Conservation (phyloP, 2,113 vertebrate genomes). For the Erinaceus europaeus region DNA sequence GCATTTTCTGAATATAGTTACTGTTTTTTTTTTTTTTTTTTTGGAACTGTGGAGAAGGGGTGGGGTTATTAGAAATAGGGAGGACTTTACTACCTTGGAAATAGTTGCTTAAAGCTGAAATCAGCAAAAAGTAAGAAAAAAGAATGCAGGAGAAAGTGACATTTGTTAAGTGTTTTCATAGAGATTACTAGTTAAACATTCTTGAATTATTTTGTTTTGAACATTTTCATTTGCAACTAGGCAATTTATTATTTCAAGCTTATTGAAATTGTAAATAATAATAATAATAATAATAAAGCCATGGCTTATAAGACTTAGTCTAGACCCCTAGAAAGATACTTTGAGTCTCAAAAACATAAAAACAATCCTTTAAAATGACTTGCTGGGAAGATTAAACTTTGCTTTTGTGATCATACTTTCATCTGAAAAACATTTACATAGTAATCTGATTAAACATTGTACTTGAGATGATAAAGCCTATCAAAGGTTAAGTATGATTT, state of each 20-base stretch:
- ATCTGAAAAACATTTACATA: constrained; percentile 82
- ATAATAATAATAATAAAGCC: neutral
- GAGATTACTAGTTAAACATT: neutral
- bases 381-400: constrained; percentile 81
- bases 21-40: neutral
- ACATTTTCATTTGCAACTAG: constrained; percentile 24
- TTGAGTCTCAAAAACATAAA: constrained; percentile 77
- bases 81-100: neutral
- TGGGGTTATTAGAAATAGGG: neutral
- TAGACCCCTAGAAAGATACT: constrained; percentile 67
- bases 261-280: neutral
- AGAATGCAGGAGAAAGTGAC: neutral
- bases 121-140: neutral
- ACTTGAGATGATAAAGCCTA: constrained; percentile 77
- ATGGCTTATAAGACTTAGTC: neutral
- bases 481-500: constrained; percentile 78
- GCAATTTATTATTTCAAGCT: constrained; percentile 11
- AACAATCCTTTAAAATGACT: constrained; percentile 69
- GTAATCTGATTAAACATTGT: constrained; percentile 78
- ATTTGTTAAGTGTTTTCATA: neutral
- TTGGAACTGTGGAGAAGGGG: neutral
- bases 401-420: constrained; percentile 79
- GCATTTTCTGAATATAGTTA: neutral
- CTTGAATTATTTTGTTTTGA: neutral
- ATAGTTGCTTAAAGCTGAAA: neutral